Percentiles rank a stretch among this genome's conserved stretches.
Conservation (phyloP, 2,888 invertebrate genomes). For the Phaedon cochleariae region DNA sequence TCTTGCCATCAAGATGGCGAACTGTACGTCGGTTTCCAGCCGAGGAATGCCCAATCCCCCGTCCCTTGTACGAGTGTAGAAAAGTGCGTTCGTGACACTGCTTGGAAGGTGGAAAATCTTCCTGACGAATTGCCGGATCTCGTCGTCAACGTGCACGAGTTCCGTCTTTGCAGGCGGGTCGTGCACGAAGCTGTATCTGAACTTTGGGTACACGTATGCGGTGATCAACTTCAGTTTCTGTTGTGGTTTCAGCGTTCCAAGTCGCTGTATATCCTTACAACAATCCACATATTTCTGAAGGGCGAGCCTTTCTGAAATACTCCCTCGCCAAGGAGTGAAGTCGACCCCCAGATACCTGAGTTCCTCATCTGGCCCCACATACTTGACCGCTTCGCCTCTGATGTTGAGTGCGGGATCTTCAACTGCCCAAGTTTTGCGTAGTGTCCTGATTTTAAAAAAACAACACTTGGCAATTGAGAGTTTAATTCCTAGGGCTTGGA, state of each 20-base stretch:
- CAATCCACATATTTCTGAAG: neutral
- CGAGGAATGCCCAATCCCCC: neutral
- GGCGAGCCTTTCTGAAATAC: slow-evolving; percentile 12
- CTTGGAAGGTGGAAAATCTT: neutral
- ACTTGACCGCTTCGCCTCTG: slow-evolving; percentile 36
- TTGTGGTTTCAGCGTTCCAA: slow-evolving; percentile 8
- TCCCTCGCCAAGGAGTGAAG: slow-evolving; percentile 7
- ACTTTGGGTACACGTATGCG: neutral
- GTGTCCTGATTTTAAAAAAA: neutral
- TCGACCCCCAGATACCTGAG: slow-evolving; percentile 48
- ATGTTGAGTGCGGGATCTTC: slow-evolving; percentile 42
- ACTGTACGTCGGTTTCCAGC: neutral
- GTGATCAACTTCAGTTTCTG: slow-evolving; percentile 8
- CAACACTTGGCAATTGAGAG: slow-evolving; percentile 26
- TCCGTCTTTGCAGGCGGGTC: neutral
- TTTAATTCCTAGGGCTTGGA: slow-evolving; percentile 43
- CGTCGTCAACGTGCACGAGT: neutral
- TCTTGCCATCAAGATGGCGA: neutral
- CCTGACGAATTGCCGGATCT: neutral
- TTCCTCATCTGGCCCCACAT: slow-evolving; percentile 38
- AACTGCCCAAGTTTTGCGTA: slow-evolving; percentile 43
- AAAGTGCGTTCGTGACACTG: neutral
- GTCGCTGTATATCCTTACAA: neutral
- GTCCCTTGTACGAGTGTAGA: neutral
- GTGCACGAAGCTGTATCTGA: neutral